These are phyloP conservation scores for Incurvaria masculella DNA, from an alignment of 2,888 invertebrate species.

Conservation along the genomic window DNA sequence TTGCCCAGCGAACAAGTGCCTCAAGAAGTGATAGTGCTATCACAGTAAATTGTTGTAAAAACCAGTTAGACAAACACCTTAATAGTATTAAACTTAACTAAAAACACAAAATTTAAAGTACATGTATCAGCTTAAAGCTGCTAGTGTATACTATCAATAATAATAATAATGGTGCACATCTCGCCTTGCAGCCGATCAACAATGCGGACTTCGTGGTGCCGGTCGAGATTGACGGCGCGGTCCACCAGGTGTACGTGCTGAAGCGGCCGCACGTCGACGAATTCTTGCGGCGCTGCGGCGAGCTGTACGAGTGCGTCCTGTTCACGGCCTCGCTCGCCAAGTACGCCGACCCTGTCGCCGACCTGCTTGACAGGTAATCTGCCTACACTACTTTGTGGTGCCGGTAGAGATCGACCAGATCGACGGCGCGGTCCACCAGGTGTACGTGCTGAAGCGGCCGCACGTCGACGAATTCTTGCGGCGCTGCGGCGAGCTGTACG, in stretches of 20 bases:
- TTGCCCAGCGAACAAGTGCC: too few species aligned
- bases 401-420: conserved; percentile 99
- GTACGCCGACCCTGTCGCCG: conserved; percentile 99
- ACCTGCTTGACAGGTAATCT: conserved; percentile 81
- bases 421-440: conserved; percentile 99
- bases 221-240: conserved; percentile 98
- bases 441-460: too few species aligned
- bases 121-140: too few species aligned
- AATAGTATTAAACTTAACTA: too few species aligned
- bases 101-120: too few species aligned
- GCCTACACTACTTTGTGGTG: conserved; percentile 60
- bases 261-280: conserved; percentile 99
- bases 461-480: conserved; percentile 93
- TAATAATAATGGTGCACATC: too few species aligned
- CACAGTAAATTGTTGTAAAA: too few species aligned
- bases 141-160: too few species aligned
- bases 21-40: too few species aligned
- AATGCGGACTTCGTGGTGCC: conserved; percentile 99
- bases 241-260: conserved; percentile 98
- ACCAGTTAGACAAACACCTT: too few species aligned
- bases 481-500: conserved; percentile 90
- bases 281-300: conserved; percentile 96
- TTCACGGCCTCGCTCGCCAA: conserved; percentile 99
- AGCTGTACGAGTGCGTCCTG: conserved; percentile 97
- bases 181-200: conserved; percentile 94